Base-by-base conservation (phyloP, 30 jellyfish, hydroid and myxozoan genomes). In the Turritopsis dohrnii region DNA sequence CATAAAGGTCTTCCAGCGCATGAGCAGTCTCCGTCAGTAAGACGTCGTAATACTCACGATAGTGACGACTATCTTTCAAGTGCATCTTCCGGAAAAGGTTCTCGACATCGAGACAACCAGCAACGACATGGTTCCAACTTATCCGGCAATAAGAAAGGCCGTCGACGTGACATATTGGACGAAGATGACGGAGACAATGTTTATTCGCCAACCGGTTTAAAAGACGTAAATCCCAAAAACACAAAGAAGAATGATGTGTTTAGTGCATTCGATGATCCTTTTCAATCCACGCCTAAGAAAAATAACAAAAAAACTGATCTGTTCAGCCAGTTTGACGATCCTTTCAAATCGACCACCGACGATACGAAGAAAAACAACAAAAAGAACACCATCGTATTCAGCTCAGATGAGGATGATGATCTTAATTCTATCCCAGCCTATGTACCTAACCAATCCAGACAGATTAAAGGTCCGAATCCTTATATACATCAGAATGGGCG, bases 1-100 rank as follows among this genome's bases (percentile, higher is more conserved):
- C 96, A 89, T 76, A 82, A 76, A 30, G 97, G 96, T 16, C 53
- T 91, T 7, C 94, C 96, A 16, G 90, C 96, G 24, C 88, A 85
- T 29, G 66, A 77, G 0, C 26, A 27, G 8, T 80, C 87, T 16
- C 87, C 87, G 22, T 16, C 54, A 13, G 83, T 74, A 3, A 81
- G 75, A 71, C 84, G 94, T 16, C 71, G 90, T 21, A 86, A 81
- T 73, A 86, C 84, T 75, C 88, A 85, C 25, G 87, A 80, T 20
- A 52, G 41, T 5, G 52, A 28, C 21, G 87, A 80, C 29, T 23
- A 52, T 52, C 54, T 22, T 8, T 75, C 77, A 1, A 24, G 83
- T 17, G 25, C 83, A 29, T 29, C 66, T 9, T 60, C 85, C 0
- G 85, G 66, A 0, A 53, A 66, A 29, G 72, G 72, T n/a, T 66